Conservation (phyloP, 2,888 invertebrate species). For the Drosophila demipolita region DNA sequence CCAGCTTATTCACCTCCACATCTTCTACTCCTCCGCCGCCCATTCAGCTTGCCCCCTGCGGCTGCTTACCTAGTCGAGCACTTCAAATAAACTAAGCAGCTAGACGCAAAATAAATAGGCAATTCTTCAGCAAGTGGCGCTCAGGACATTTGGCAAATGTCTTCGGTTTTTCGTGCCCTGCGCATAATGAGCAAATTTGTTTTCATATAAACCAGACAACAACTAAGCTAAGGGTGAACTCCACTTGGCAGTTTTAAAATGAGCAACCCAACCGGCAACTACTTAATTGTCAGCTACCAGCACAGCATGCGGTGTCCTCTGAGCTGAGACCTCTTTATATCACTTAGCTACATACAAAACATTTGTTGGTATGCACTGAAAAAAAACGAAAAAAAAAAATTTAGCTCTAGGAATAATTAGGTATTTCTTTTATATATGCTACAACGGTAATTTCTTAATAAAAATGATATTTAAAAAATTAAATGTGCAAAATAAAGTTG, state of each 20-base stretch:
- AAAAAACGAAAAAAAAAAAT: background rate
- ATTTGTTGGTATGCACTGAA: slow-evolving; percentile 5
- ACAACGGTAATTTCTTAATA: background rate
- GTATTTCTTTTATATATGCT: background rate
- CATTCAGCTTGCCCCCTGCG: slow-evolving; percentile 9
- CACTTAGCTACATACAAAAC: slow-evolving; percentile 13
- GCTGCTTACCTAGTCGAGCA: slow-evolving; percentile 51
- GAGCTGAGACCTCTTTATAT: slow-evolving; percentile 22
- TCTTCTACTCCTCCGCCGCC: background rate
- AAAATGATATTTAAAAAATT: background rate
- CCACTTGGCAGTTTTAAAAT: slow-evolving; percentile 71
- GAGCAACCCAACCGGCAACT: slow-evolving; percentile 60
- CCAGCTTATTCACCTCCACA: background rate
- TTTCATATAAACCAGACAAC: slow-evolving; percentile 72
- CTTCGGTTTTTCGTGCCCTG: slow-evolving; percentile 60
- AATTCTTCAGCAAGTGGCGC: slow-evolving; percentile 29
- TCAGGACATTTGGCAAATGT: slow-evolving; percentile 79
- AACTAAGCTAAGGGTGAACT: slow-evolving; percentile 57
- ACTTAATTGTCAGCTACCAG: slow-evolving; percentile 57
- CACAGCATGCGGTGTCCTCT: slow-evolving; percentile 19
- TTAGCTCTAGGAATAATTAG: no score
- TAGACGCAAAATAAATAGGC: slow-evolving; percentile 67
- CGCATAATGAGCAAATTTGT: slow-evolving; percentile 80
- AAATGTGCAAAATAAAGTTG: no score
- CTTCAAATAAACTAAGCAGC: slow-evolving; percentile 67